Evolutionary conservation across 1,140 invertebrate species (phyloP).

Genomic region (Apis cerana): DNA sequence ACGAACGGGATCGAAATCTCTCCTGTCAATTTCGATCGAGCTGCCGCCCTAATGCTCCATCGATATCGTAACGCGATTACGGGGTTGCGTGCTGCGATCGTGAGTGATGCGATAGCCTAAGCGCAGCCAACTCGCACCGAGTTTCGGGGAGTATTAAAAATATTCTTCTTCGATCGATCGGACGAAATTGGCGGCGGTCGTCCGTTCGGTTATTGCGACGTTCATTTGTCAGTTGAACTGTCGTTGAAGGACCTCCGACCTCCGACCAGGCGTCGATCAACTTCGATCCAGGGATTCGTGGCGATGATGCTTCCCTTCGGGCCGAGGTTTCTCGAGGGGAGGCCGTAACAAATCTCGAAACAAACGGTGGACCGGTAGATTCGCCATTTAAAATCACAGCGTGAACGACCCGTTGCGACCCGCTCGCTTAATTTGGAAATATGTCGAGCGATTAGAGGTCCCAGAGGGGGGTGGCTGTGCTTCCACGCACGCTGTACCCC

Average conservation of each 20-base stretch:
- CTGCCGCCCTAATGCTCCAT: constrained; percentile 1
- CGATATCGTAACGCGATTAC: constrained; percentile 4
- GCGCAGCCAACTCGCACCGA: too few species aligned
- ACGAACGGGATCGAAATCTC: background rate
- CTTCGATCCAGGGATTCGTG: constrained; percentile 36
- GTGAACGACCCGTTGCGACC: constrained; percentile 61
- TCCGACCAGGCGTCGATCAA: constrained; percentile 31
- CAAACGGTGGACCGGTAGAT: constrained; percentile 63
- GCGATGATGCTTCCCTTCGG: background rate
- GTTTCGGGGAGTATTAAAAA: too few species aligned
- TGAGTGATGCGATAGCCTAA: too few species aligned
- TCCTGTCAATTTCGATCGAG: constrained; percentile 5
- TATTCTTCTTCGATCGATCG: constrained; percentile 25
- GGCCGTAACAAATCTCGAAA: constrained; percentile 71
- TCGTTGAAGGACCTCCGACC: constrained; percentile 62
- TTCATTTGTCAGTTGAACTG: constrained; percentile 65
- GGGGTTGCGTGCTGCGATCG: too few species aligned
- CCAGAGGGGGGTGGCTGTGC: constrained; percentile 61
- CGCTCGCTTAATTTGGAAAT: constrained; percentile 71
- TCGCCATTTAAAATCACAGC: constrained; percentile 75
- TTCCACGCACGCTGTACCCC: constrained; percentile 31
- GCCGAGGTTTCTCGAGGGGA: constrained; percentile 25
- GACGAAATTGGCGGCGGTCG: constrained; percentile 54
- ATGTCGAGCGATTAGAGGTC: constrained; percentile 71
- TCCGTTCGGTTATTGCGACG: too few species aligned